phyloP scores from a whole-genome alignment of 2,888 invertebrate species.

The Melanotus villosus region DNA sequence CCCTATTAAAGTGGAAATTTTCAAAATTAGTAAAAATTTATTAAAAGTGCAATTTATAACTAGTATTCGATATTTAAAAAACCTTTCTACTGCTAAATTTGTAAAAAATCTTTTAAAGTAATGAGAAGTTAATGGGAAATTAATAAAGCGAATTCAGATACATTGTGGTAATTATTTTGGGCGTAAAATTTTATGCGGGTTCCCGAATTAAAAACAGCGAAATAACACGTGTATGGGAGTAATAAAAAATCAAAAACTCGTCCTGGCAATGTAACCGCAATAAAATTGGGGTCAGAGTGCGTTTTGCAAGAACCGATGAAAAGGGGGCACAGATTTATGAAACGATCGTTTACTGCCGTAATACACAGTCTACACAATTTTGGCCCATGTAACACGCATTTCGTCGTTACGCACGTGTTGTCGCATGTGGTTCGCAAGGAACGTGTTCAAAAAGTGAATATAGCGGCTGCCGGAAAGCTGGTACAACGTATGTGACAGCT shows the following conservation, averaged over 20 bases:
- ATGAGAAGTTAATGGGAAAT: no score
- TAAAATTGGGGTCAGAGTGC: constrained; percentile 28
- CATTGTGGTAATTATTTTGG: not conserved
- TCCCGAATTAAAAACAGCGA: not conserved
- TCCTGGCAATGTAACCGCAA: constrained; percentile 20
- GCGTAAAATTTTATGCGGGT: not conserved
- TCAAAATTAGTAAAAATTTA: no score
- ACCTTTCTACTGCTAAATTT: no score
- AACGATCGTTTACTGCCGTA: constrained; percentile 27
- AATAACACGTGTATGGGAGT: not conserved
- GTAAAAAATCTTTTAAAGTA: no score
- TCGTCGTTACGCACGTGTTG: constrained; percentile 41
- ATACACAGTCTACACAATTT: constrained; percentile 28
- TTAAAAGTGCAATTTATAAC: no score
- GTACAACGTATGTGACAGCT: constrained; percentile 56
- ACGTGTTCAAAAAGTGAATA: constrained; percentile 41
- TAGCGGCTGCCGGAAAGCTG: constrained; percentile 36
- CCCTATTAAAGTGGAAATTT: no score
- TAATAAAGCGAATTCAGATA: no score
- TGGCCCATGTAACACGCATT: constrained; percentile 28
- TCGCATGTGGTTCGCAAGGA: constrained; percentile 30
- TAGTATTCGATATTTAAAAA: no score
- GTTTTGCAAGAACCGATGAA: constrained; percentile 26
- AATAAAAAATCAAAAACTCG: constrained; percentile 23
- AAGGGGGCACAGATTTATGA: constrained; percentile 36